Conservation (phyloP, 2,888 invertebrate genomes). For the Drosophila merina region DNA sequence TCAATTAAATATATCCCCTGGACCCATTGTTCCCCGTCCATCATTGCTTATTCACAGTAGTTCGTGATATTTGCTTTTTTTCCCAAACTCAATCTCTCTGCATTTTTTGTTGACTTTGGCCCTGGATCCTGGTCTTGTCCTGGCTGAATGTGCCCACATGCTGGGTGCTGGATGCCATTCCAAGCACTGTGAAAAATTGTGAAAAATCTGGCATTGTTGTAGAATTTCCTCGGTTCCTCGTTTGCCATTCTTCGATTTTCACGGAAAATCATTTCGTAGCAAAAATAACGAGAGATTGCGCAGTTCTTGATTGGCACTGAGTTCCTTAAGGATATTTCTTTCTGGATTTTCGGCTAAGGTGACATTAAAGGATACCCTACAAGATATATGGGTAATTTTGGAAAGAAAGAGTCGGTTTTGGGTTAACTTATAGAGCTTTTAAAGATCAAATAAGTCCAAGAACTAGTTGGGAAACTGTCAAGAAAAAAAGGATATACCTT, state of each 20-base stretch:
- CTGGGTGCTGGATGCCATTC: conserved; percentile 66
- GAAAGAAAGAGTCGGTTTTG: neutral
- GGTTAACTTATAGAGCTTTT: no score
- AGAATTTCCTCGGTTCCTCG: conserved; percentile 46
- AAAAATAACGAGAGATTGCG: conserved; percentile 24
- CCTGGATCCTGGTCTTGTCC: conserved; percentile 10
- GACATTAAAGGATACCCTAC: conserved; percentile 5
- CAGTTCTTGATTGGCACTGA: conserved; percentile 10
- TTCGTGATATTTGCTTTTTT: conserved; percentile 71
- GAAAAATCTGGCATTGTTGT: conserved; percentile 57
- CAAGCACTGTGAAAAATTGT: conserved; percentile 43
- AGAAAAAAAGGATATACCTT: no score
- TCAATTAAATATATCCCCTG: conserved; percentile 71
- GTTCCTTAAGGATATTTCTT: neutral
- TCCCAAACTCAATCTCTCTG: conserved; percentile 48
- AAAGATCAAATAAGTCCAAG: no score
- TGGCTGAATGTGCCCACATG: conserved; percentile 71
- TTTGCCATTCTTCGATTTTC: conserved; percentile 57
- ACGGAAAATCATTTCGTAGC: conserved; percentile 62
- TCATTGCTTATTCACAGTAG: conserved; percentile 36
- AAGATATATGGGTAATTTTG: no score
- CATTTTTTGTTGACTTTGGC: conserved; percentile 40
- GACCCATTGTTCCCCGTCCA: conserved; percentile 21
- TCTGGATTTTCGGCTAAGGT: neutral
- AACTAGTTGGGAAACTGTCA: no score